These are phyloP conservation scores for Rhinella marina DNA, from an alignment of 2,797 vertebrate species.

Conservation along the genomic window DNA sequence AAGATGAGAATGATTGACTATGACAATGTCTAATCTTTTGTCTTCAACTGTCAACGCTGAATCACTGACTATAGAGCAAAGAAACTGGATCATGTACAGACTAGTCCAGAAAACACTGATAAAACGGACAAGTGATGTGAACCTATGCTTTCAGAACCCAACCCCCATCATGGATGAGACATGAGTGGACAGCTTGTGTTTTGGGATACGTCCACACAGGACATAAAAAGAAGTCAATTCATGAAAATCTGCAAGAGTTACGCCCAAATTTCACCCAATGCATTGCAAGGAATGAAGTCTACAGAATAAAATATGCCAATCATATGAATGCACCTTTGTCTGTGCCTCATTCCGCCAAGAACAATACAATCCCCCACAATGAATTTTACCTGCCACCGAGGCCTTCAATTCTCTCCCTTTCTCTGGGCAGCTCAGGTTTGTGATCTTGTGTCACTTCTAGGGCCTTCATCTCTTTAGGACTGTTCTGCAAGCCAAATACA, in stretches of 20 bases:
- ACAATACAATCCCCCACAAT: neutral
- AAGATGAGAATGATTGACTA: too few relatives aligned
- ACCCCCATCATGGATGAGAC: too few relatives aligned
- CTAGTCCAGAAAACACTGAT: neutral
- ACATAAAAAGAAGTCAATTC: too few relatives aligned
- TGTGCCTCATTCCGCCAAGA: neutral
- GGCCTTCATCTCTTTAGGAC: slow-evolving; percentile 84
- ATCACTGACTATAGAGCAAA: neutral
- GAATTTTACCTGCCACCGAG: slow-evolving; percentile 88
- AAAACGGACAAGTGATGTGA: neutral
- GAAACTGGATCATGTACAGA: neutral
- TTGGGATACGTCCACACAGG: too few relatives aligned
- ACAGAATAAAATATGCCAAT: too few relatives aligned
- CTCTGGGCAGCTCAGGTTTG: slow-evolving; percentile 92
- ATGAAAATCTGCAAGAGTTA: too few relatives aligned
- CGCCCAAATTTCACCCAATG: too few relatives aligned
- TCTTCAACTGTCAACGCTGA: too few relatives aligned
- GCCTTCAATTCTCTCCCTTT: slow-evolving; percentile 93
- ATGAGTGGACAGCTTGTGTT: too few relatives aligned
- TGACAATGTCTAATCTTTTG: too few relatives aligned
- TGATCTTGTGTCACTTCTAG: slow-evolving; percentile 96
- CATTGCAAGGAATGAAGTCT: too few relatives aligned
- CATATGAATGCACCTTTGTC: too few relatives aligned
- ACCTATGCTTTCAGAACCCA: neutral
- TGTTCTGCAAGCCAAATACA: slow-evolving; percentile 91